Evolutionary conservation across 1,140 invertebrate genomes (phyloP).

Genomic region (Lamellibrachia luymesi): DNA sequence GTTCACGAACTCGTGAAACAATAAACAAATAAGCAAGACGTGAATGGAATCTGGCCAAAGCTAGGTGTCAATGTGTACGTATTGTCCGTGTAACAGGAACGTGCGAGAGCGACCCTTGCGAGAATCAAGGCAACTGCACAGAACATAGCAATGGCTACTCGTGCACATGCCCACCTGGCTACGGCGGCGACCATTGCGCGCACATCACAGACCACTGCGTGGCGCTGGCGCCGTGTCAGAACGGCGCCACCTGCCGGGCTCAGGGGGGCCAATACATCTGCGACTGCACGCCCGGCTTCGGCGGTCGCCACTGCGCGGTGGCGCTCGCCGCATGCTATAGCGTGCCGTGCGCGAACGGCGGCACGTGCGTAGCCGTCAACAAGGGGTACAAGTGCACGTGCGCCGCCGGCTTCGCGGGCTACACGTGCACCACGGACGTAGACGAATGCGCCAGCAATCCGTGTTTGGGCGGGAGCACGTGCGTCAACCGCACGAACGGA

Average conservation of each 20-base stretch:
- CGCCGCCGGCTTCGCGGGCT: slow-evolving; percentile 63
- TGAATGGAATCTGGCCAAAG: no score
- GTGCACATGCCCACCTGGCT: slow-evolving; percentile 81
- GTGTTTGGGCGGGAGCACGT: slow-evolving; percentile 28
- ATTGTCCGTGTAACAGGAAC: not conserved
- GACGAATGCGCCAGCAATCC: slow-evolving; percentile 47
- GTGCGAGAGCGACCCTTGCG: slow-evolving; percentile 68
- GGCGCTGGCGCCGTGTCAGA: slow-evolving; percentile 73
- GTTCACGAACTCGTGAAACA: not conserved
- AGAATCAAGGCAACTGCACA: slow-evolving; percentile 89
- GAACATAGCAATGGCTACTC: slow-evolving; percentile 53
- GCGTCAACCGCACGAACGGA: not conserved
- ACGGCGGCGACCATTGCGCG: slow-evolving; percentile 94
- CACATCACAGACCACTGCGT: slow-evolving; percentile 88
- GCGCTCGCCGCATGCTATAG: slow-evolving; percentile 75
- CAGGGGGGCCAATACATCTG: slow-evolving; percentile 65
- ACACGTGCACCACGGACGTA: slow-evolving; percentile 47
- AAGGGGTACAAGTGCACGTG: slow-evolving; percentile 69
- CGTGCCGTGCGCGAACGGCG: slow-evolving; percentile 79
- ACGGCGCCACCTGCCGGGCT: slow-evolving; percentile 86
- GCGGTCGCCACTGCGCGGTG: slow-evolving; percentile 52
- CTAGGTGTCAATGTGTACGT: no score
- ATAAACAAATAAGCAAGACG: not conserved
- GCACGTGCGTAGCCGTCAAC: slow-evolving; percentile 67
- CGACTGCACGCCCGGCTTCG: slow-evolving; percentile 43